Evolutionary conservation across 2,113 vertebrate genomes (phyloP), one percentile per base, ranked within the genome.

Genomic region (Esox niger): DNA sequence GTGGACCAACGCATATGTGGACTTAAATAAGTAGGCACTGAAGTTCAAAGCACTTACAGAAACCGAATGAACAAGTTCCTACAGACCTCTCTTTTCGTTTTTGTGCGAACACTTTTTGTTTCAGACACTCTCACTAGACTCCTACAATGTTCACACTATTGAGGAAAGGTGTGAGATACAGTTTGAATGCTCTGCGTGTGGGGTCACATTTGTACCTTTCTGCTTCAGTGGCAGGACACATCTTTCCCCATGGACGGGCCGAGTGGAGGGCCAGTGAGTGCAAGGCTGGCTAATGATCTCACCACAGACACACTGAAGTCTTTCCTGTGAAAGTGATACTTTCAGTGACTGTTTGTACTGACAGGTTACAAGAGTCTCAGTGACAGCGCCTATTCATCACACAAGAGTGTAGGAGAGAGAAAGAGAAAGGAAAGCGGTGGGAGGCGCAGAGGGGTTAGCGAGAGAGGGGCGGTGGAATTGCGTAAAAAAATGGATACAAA

Each of bases 311-410:
- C 79, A 75, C 64, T 70, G 72, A 79, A 72, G 62, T 79, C 78
- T 80, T 77, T 83, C 74, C 70, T 82, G 79, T 75, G 82, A 80
- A 85, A 82, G 77, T 71, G 74, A 85, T 84, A 77, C 86, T 68
- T 84, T 77, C 78, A 72, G 83, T 68, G 81, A 79, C 84, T 81
- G 87, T 88, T 86, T 86, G 82, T 90, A 84, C 82, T 89, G 88
- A 90, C 87, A 89, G 88, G 82, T 79, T 86, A 90, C 88, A 90
- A 89, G 88, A 84, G 83, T 86, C 80, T 74, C 43, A 0, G 76
- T 84, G 88, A 90, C 88, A 90, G 78, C 73, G 15, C 84, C 87
- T 84, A 88, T 90, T 89, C 85, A 87, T 89, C 88, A 86, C 76
- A 52, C 47, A 66, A n/a, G 63, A 58, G 73, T 84, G 85, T 86